Evolutionary conservation across 2,113 vertebrate species (phyloP).

Genomic region (pig (Sus scrofa)): T2T-Sscrofa CM000816.6:42771501-42772000

Average conservation of each 20-base stretch:
- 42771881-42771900: neutral
- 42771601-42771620: neutral
- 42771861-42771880: neutral
- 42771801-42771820: neutral
- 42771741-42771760: neutral
- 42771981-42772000: neutral
- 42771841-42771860: neutral
- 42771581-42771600: constrained; percentile 20
- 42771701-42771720: neutral
- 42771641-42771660: constrained; percentile 14
- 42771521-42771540: constrained; percentile 53
- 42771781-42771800: neutral
- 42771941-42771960: neutral
- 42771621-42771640: neutral
- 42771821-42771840: neutral
- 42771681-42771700: neutral
- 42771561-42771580: constrained; percentile 13
- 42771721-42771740: neutral
- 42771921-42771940: neutral
- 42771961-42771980: neutral
- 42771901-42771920: neutral
- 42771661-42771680: neutral
- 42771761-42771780: neutral
- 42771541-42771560: neutral
- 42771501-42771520: neutral